phyloP scores from a whole-genome alignment of 2,888 invertebrate genomes.

The Melangyna quadrimaculata region DNA sequence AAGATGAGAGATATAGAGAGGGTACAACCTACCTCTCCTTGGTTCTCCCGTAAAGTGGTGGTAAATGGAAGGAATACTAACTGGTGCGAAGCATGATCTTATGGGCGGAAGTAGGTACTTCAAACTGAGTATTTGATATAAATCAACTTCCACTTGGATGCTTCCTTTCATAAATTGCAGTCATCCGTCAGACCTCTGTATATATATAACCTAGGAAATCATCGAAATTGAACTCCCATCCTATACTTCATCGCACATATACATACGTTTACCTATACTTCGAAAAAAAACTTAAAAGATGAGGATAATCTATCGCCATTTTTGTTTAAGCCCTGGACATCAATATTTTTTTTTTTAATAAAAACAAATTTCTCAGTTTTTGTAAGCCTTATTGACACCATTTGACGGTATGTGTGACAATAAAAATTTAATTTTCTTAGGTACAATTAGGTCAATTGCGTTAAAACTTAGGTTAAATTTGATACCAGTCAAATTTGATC shows the following conservation, averaged over 20 bases:
- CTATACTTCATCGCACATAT: not conserved
- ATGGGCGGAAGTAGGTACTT: constrained; percentile 33
- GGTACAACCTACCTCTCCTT: not conserved
- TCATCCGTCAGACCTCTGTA: constrained; percentile 46
- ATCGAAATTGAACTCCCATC: constrained; percentile 49
- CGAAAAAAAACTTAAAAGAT: not conserved
- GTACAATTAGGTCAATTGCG: too few species aligned
- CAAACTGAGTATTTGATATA: constrained; percentile 49
- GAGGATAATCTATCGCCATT: constrained; percentile 3
- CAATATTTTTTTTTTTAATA: not conserved
- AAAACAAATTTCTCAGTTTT: not conserved
- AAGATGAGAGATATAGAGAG: constrained; percentile 1
- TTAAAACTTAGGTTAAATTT: too few species aligned
- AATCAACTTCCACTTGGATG: constrained; percentile 63
- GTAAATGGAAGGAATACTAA: constrained; percentile 7
- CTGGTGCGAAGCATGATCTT: not conserved
- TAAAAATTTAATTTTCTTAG: too few species aligned
- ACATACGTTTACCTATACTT: not conserved
- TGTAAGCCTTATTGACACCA: not conserved
- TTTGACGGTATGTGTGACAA: not conserved
- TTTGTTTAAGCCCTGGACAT: not conserved
- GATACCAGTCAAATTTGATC: too few species aligned
- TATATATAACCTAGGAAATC: constrained; percentile 50
- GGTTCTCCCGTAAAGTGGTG: not conserved
- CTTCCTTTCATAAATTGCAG: constrained; percentile 54